Conservation (phyloP, 92 coral and sea anemone genomes). For the Plumapathes pennacea region DNA sequence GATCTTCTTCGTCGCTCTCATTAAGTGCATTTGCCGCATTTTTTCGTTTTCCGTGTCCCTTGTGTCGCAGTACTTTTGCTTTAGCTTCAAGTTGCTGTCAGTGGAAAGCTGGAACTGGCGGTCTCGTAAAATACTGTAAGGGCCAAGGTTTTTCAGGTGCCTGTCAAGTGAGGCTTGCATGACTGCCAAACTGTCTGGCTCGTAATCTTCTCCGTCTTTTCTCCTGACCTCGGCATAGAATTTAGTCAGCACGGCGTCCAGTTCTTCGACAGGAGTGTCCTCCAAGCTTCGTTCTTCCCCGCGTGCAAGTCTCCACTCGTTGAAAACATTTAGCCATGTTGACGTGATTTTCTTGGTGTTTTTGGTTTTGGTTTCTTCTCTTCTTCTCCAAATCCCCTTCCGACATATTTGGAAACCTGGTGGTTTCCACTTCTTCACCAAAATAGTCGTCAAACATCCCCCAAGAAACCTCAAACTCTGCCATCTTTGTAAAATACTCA, state of each 20-base stretch:
- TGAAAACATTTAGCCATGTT: conserved; percentile 23
- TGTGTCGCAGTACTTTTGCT: conserved; percentile 4
- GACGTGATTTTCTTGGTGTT: conserved; percentile 13
- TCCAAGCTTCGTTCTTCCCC: conserved; percentile 1
- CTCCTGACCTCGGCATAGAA: conserved; percentile 9
- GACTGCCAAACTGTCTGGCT: conserved; percentile 5
- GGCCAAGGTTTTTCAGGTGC: conserved; percentile 16
- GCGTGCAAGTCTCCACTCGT: conserved; percentile 3
- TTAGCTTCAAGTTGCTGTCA: conserved; percentile 27
- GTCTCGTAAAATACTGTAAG: conserved; percentile 20
- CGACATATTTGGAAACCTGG: no score
- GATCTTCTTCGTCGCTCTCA: not conserved
- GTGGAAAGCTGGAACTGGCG: conserved; percentile 3
- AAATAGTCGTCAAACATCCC: no score
- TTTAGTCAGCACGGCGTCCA: not conserved
- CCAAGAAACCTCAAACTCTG: no score
- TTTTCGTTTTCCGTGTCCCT: conserved; percentile 19
- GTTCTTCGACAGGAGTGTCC: conserved; percentile 22
- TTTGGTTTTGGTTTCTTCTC: conserved; percentile 5
- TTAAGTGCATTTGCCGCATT: conserved; percentile 3
- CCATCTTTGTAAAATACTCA: no score
- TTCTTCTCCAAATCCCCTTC: no score
- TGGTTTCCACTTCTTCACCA: no score
- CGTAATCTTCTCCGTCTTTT: conserved; percentile 20
- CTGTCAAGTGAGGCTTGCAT: conserved; percentile 22